These are phyloP conservation scores for Corythoichthys intestinalis DNA, from an alignment of 2,113 vertebrate species.

Conservation along the genomic window DNA sequence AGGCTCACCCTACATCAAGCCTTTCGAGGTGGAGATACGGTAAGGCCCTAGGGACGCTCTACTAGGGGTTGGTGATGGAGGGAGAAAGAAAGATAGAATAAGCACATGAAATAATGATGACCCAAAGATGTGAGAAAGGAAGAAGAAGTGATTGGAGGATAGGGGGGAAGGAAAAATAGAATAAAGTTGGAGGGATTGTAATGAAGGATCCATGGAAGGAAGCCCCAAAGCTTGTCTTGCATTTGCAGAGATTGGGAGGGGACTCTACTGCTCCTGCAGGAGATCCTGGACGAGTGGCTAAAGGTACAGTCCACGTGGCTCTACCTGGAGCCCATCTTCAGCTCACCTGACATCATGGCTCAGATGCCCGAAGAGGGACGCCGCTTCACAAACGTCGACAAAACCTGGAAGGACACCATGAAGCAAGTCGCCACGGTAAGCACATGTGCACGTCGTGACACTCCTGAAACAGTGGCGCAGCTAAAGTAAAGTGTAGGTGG, in stretches of 20 bases:
- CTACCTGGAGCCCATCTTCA: conserved; percentile 86
- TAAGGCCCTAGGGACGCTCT: conserved; percentile 36
- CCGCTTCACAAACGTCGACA: conserved; percentile 78
- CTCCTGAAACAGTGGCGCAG: no score
- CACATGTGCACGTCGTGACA: neutral
- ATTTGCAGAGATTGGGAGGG: conserved; percentile 77
- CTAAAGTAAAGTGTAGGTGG: no score
- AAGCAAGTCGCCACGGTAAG: conserved; percentile 73
- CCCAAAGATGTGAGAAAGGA: neutral
- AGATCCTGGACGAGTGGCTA: conserved; percentile 85
- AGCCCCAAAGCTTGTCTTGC: neutral
- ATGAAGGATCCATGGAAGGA: neutral
- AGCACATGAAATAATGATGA: no score
- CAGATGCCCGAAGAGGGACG: conserved; percentile 86
- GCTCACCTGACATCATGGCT: conserved; percentile 84
- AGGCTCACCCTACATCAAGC: conserved; percentile 83
- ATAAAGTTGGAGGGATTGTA: neutral
- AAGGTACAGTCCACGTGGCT: conserved; percentile 87
- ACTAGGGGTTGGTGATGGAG: neutral
- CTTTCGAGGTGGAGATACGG: conserved; percentile 80
- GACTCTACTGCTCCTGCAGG: conserved; percentile 82
- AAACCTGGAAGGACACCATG: conserved; percentile 82
- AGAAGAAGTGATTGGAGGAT: neutral
- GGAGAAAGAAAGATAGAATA: no score
- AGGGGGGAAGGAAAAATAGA: neutral